These are phyloP conservation scores for Hylaea fasciaria DNA, from an alignment of 2,888 invertebrate genomes.

Conservation along the genomic window DNA sequence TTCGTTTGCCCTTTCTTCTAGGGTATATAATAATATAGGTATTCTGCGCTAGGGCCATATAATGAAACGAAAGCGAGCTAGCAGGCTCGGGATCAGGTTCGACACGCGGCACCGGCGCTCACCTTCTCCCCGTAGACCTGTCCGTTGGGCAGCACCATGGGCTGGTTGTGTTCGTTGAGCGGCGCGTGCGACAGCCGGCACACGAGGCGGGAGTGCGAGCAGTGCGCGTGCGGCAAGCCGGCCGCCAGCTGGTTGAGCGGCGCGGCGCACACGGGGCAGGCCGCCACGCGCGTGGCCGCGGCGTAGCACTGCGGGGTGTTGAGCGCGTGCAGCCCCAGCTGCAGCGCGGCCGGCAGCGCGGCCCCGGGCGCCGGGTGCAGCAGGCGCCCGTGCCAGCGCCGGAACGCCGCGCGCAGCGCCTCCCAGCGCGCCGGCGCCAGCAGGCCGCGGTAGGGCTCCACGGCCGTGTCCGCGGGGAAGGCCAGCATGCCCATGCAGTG, in stretches of 20 bases:
- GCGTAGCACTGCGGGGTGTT: slow-evolving; percentile 96
- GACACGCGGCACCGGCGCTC: not conserved
- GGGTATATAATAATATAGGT: no score
- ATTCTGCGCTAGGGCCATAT: no score
- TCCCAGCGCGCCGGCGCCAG: slow-evolving; percentile 91
- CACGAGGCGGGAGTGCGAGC: slow-evolving; percentile 97
- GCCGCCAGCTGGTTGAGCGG: slow-evolving; percentile 94
- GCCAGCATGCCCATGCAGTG: slow-evolving; percentile 98
- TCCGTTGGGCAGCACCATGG: slow-evolving; percentile 99
- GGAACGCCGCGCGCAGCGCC: slow-evolving; percentile 94
- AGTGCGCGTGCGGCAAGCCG: slow-evolving; percentile 96
- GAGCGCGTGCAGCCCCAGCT: slow-evolving; percentile 96
- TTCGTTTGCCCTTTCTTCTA: no score
- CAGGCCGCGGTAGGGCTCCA: slow-evolving; percentile 89
- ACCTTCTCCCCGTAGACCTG: slow-evolving; percentile 98
- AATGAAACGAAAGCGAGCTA: no score
- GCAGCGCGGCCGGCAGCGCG: slow-evolving; percentile 95
- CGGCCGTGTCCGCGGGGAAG: slow-evolving; percentile 91
- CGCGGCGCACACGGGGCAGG: slow-evolving; percentile 97
- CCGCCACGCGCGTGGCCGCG: slow-evolving; percentile 89
- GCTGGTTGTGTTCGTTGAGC: slow-evolving; percentile 98
- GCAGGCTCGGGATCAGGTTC: no score
- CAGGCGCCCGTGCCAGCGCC: slow-evolving; percentile 96
- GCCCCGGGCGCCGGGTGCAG: slow-evolving; percentile 97
- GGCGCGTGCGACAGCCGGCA: slow-evolving; percentile 96